A percentile compares a stretch with the other conserved stretches of the same genome.
phyloP scores from a whole-genome alignment of 2,113 vertebrate species.

The Planiliza haematocheilus region DNA sequence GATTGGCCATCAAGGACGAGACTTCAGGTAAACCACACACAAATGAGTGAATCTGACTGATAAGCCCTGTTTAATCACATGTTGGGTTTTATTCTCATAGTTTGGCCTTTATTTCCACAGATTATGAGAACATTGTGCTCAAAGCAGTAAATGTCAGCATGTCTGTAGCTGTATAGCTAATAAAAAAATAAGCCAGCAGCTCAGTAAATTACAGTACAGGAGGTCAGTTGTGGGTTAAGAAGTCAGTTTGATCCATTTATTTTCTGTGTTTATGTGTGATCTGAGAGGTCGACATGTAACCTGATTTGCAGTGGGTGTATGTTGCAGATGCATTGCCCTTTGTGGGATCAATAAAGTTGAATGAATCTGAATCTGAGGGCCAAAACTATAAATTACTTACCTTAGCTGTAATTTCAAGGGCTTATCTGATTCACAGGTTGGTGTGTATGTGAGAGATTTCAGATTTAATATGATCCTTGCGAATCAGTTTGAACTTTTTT shows the following conservation, averaged over 20 bases:
- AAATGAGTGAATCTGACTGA: slow-evolving; percentile 5
- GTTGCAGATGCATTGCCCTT: no score
- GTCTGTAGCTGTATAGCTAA: no score
- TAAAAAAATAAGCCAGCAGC: not conserved
- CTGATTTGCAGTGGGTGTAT: no score
- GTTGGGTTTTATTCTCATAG: not conserved
- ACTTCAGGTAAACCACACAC: slow-evolving; percentile 84
- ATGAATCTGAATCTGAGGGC: not conserved
- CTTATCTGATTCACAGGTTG: not conserved
- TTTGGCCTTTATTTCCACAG: not conserved
- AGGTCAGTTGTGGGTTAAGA: not conserved
- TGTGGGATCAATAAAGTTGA: no score
- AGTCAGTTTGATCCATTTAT: not conserved
- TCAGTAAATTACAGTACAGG: not conserved
- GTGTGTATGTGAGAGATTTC: not conserved
- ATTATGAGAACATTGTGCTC: not conserved
- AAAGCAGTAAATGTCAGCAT: no score
- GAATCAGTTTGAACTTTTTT: not conserved
- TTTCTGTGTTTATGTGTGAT: not conserved
- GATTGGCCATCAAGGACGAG: slow-evolving; percentile 86
- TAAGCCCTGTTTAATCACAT: not conserved
- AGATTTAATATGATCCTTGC: not conserved
- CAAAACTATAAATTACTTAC: slow-evolving; percentile 7
- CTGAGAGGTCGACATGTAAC: no score
- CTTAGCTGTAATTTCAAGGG: not conserved